phyloP scores from a whole-genome alignment of 2,113 vertebrate genomes.

The Rhea americana region DNA sequence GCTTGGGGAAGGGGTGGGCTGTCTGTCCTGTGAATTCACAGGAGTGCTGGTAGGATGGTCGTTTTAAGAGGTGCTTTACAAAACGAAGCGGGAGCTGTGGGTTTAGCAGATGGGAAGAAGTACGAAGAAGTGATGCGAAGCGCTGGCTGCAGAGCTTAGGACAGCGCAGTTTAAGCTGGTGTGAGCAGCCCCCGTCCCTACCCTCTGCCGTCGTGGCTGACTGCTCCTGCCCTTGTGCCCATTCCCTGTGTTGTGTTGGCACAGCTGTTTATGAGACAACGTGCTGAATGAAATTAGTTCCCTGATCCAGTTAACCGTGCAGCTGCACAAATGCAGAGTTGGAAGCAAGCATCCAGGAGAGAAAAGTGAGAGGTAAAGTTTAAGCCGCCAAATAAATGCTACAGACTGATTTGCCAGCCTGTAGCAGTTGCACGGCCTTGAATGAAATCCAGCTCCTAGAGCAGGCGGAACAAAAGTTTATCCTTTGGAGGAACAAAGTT shows the following conservation, averaged over 20 bases:
- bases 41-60: background rate
- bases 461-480: background rate
- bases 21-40: background rate
- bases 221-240: background rate
- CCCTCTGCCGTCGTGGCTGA: background rate
- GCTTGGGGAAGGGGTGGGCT: background rate
- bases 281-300: background rate
- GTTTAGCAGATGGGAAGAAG: background rate
- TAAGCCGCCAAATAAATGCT: background rate
- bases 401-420: rapidly evolving
- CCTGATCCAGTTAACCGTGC: background rate
- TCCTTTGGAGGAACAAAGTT: background rate
- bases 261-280: background rate
- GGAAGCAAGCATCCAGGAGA: background rate
- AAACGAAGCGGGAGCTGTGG: background rate
- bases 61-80: background rate
- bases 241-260: background rate
- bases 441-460: background rate
- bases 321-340: background rate
- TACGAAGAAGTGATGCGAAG: background rate
- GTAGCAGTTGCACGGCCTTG: background rate
- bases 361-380: background rate
- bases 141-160: background rate
- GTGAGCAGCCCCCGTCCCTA: background rate
- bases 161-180: background rate